These are phyloP conservation scores for Orchesella cincta DNA, from an alignment of 1,140 invertebrate species.

Conservation along the genomic window DNA sequence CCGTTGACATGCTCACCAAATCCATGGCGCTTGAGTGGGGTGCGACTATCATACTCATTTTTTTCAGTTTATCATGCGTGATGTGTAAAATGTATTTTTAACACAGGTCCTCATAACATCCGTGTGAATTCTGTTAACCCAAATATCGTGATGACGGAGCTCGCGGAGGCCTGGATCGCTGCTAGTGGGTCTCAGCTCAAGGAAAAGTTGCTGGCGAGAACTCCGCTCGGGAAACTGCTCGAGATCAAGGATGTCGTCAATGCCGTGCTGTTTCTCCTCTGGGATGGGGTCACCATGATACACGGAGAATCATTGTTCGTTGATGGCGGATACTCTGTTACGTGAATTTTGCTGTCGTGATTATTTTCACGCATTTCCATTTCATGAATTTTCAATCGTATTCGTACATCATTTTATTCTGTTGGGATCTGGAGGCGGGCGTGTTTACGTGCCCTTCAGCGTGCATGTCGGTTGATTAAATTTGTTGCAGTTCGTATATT, in stretches of 20 bases:
- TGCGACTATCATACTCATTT: background rate
- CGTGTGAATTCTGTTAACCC: constrained; percentile 45
- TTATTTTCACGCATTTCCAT: too few species aligned
- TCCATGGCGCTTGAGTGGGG: constrained; percentile 45
- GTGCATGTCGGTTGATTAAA: too few species aligned
- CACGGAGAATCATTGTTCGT: background rate
- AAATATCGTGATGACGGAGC: constrained; percentile 44
- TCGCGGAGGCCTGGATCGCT: constrained; percentile 26
- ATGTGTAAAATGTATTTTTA: background rate
- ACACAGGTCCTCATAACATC: constrained; percentile 31
- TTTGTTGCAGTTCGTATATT: too few species aligned
- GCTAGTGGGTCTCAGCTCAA: background rate
- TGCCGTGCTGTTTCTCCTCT: background rate
- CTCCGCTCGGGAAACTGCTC: background rate
- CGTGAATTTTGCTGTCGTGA: too few species aligned
- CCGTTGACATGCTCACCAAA: constrained; percentile 44
- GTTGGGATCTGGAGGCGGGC: too few species aligned
- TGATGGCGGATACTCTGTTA: constrained; percentile 13
- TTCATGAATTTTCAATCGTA: too few species aligned
- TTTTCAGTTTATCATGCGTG: background rate
- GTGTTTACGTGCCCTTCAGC: too few species aligned
- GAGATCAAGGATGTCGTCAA: constrained; percentile 2
- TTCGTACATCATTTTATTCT: too few species aligned
- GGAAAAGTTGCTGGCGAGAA: background rate
- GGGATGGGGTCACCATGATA: background rate